Evolutionary conservation across 2,113 vertebrate species (phyloP), one percentile per base, ranked within the genome.

Genomic region (Neodontobutis hainanensis): DNA sequence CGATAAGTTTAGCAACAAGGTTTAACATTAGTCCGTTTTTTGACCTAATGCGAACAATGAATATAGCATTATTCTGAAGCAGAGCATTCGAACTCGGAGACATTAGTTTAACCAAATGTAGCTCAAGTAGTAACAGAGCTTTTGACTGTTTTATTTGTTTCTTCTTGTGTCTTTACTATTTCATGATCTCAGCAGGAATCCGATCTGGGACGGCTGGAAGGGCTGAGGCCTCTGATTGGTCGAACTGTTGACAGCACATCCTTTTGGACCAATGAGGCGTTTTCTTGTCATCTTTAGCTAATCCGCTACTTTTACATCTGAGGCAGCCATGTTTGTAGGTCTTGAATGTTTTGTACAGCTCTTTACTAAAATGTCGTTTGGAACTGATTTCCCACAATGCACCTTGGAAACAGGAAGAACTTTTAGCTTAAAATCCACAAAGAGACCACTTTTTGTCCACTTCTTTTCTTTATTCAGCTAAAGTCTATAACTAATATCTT

Each of bases 121-220:
- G n/a, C 19, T 27, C 19, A 27, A n/a, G n/a, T 3, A 27, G 3
- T 27, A 27, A 27, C 3, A 27, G 3, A 27, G 19, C n/a, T 27
- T 50, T 9, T 8, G 19, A 14, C 27, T 14, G 27, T 53, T 35
- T 53, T 53, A 27, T 53, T 35, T 43, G n/a, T 53, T 10, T 65
- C 48, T 66, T 10, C 68, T 5, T 47, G 11, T 67, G 53, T 70
- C 9, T 36, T 15, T 49, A 14, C 90, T 27, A n/a, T n/a, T n/a
- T n/a, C n/a, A n/a, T n/a, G n/a, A n/a, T n/a, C n/a, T 27, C 19
- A 27, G 1, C 51, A 99, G 97, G 89, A 96, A 95, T 68, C 97
- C 96, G 3, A 94, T 99, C 60, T 99, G 97, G 97, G 97, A 99
- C 87, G 97, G 97, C 74, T 98, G 97, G 97, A 97, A 99, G 84